These are phyloP conservation scores for Zophobas morio DNA, from an alignment of 1,140 invertebrate genomes.

Conservation along the genomic window DNA sequence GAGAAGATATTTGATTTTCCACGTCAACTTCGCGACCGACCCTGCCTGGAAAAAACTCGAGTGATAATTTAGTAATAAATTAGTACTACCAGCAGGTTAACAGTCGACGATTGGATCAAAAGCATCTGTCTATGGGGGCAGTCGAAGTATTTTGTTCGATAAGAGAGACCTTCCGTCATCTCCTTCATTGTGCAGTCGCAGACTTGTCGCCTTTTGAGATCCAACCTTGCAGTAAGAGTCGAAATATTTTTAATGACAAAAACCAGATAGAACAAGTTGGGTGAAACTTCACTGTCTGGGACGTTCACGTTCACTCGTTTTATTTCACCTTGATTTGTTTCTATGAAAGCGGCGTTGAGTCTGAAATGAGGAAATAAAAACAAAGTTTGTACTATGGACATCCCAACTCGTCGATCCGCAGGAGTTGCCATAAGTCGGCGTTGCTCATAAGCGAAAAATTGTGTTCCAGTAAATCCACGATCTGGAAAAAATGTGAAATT, in stretches of 20 bases:
- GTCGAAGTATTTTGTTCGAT: conserved; percentile 53
- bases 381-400: conserved; percentile 42
- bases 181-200: conserved; percentile 57
- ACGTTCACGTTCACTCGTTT: conserved; percentile 46
- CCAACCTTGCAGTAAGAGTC: conserved; percentile 44
- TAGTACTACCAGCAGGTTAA: conserved; percentile 9
- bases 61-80: conserved; percentile 4
- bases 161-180: conserved; percentile 45
- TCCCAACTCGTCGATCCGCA: conserved; percentile 51
- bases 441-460: conserved; percentile 58
- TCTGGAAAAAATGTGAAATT: conserved; percentile 48
- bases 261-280: conserved; percentile 47
- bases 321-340: conserved; percentile 49
- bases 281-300: conserved; percentile 52
- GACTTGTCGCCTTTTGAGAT: conserved; percentile 56
- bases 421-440: conserved; percentile 55
- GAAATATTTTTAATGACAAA: conserved; percentile 56
- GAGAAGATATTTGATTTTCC: conserved; percentile 48
- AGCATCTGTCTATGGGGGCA: conserved; percentile 60
- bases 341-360: conserved; percentile 49
- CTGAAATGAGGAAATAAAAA: conserved; percentile 25
- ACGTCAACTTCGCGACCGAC: conserved; percentile 14
- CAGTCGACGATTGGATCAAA: conserved; percentile 11
- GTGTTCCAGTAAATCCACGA: conserved; percentile 56
- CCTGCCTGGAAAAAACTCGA: conserved; percentile 20